Percentiles rank a stretch among this genome's conserved stretches.
These are phyloP conservation scores for Calephelis perditalis DNA, from an alignment of 2,888 invertebrate genomes.

Conservation along the genomic window DNA sequence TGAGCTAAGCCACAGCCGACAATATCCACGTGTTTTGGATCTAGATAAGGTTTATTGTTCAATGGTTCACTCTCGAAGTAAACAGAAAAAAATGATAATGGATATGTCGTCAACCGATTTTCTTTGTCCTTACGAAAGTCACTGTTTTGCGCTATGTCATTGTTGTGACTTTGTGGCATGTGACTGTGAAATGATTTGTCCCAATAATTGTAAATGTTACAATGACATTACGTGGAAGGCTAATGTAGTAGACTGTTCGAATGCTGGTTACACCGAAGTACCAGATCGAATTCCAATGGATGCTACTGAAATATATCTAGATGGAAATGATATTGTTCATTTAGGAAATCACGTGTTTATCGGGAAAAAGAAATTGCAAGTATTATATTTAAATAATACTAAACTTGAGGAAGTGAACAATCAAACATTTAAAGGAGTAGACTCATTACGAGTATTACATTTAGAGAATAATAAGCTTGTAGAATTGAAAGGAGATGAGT, in stretches of 20 bases:
- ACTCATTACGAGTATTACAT: constrained; percentile 84
- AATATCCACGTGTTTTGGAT: constrained; percentile 89
- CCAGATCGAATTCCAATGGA: constrained; percentile 92
- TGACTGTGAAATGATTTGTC: constrained; percentile 95
- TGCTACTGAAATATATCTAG: constrained; percentile 91
- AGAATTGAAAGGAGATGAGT: constrained; percentile 87
- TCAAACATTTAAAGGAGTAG: constrained; percentile 88
- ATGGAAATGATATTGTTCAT: constrained; percentile 87
- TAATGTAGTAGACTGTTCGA: constrained; percentile 90
- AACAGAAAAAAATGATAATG: constrained; percentile 84
- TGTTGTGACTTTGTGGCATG: constrained; percentile 94
- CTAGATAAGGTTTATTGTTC: constrained; percentile 87
- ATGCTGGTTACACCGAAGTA: constrained; percentile 83
- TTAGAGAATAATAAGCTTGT: constrained; percentile 87
- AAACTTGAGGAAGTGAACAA: constrained; percentile 86
- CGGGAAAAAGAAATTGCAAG: constrained; percentile 88
- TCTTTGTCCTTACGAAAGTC: constrained; percentile 87
- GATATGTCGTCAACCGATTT: constrained; percentile 86
- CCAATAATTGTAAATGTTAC: constrained; percentile 90
- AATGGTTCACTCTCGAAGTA: constrained; percentile 81
- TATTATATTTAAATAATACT: constrained; percentile 87
- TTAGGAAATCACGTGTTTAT: constrained; percentile 91
- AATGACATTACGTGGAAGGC: constrained; percentile 91
- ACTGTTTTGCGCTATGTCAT: constrained; percentile 92
- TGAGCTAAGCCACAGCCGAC: constrained; percentile 84